Conservation (phyloP, 2,113 vertebrate genomes). For the Gyps fulvus region DNA sequence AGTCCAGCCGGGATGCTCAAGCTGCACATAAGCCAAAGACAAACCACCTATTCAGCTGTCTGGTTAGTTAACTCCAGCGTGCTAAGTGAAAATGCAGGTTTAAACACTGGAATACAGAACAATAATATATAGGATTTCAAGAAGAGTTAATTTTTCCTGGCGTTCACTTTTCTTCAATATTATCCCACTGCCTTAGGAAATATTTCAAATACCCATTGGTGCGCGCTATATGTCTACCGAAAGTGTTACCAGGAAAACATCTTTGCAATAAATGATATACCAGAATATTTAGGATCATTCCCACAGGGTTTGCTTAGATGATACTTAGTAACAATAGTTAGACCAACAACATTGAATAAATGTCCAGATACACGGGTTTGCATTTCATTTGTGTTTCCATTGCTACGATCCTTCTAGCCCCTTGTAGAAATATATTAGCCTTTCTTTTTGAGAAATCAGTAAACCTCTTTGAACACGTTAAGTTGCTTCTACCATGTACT, state of each 20-base stretch:
- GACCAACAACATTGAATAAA: background rate
- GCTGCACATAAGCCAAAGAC: background rate
- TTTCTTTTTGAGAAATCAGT: background rate
- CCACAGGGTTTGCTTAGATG: background rate
- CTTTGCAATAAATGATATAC: background rate
- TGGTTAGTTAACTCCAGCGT: background rate
- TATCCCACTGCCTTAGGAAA: background rate
- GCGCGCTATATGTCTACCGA: background rate
- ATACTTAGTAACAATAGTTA: background rate
- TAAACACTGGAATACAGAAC: background rate
- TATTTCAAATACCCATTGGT: background rate
- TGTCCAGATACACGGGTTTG: background rate
- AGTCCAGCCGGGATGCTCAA: background rate
- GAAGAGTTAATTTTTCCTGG: constrained; percentile 3
- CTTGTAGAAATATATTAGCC: background rate
- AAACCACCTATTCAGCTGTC: constrained; percentile 8
- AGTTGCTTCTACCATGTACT: background rate
- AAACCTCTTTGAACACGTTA: background rate
- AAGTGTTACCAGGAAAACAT: background rate
- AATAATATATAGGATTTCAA: background rate
- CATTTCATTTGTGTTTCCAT: background rate
- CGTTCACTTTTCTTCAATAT: background rate
- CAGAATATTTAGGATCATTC: background rate
- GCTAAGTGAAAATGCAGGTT: constrained; percentile 40
- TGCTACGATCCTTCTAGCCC: background rate